Evolutionary conservation across 35 echinoderm and acorn worm species (phyloP), one percentile per base, ranked within the genome.

Genomic region (Ophioderma brevispina): DNA sequence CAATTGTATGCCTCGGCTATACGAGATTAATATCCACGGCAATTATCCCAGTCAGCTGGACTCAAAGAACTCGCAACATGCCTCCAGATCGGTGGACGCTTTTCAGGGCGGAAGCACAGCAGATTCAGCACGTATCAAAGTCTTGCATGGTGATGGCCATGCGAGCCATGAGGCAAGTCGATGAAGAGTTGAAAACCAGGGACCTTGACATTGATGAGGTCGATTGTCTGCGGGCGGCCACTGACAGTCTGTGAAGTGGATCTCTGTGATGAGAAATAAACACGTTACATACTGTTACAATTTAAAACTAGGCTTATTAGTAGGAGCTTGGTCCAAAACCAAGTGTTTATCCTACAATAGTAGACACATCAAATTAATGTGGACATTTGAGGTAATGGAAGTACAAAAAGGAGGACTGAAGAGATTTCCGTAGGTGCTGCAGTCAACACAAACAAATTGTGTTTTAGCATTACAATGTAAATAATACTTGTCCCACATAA

Each of bases 11-110:
- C 89, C 76, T 97, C 95, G 1, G 95, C 95, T 49, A 91, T 81
- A 0, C n/a, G 91, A 89, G 33, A 97, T 87, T n/a, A 55, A 97
- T 91, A 36, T 97, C 95, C 55, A 90, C 81, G 41, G n/a, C 95
- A 97, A 70, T 97, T 97, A 81, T 97, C 95, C 82, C 82, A 5
- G 92, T 97, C 64, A 92, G 84, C 81, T 97, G 88, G 70, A 77
- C 80, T 86, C 91, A 0, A 97, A 86, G 80, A 92, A 98, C 81
- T 92, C 86, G 37, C 93, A 92, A 64, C 91, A 93, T 0, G 92
- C 92, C 49, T 98, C 96, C 38, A 89, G 82, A 37, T 92, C 82
- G 19, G 90, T 82, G 6, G 80, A n/a, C 50, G n/a, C 84, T 82
- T 83, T 98, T 91, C 37, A 98, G 84, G 5, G 36, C 78, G 23